Evolutionary conservation across 1,140 invertebrate genomes (phyloP).

Genomic region (Zaprionus ornatus): DNA sequence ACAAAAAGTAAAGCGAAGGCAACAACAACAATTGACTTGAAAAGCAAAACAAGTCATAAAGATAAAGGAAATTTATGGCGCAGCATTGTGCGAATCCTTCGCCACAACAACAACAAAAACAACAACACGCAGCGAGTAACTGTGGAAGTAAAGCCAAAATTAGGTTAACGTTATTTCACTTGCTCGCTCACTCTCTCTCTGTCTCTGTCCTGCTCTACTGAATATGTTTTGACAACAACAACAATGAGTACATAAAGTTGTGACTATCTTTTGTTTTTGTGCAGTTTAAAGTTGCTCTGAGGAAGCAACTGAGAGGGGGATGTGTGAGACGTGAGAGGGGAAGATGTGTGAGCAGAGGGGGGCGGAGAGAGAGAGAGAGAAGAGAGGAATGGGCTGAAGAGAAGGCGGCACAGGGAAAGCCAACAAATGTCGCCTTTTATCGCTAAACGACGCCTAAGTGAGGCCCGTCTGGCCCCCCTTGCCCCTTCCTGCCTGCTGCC

Average conservation of each 20-base stretch:
- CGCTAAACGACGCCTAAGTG: conserved; percentile 79
- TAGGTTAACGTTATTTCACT: conserved; percentile 82
- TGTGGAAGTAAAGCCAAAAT: conserved; percentile 41
- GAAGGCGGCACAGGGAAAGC: neutral
- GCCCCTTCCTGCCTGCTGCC: neutral
- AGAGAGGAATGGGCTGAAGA: neutral
- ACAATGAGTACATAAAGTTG: conserved; percentile 37
- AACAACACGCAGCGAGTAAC: conserved; percentile 44
- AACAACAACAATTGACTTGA: conserved; percentile 14
- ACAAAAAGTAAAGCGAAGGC: conserved; percentile 49
- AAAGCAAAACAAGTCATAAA: conserved; percentile 77
- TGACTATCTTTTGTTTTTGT: conserved; percentile 64
- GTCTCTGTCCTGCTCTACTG: neutral
- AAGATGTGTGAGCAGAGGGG: neutral
- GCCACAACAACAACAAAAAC: conserved; percentile 44
- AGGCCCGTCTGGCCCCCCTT: conserved; percentile 18
- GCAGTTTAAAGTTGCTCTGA: conserved; percentile 62
- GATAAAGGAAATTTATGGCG: conserved; percentile 79
- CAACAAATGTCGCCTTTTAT: conserved; percentile 69
- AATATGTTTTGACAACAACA: conserved; percentile 63
- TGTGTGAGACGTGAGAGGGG: neutral
- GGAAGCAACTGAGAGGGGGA: neutral
- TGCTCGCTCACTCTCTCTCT: neutral
- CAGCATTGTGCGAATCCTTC: conserved; percentile 62
- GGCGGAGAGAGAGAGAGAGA: neutral